Conservation (phyloP, 1,140 invertebrate species). For the Zaprionus lachaisei region DNA sequence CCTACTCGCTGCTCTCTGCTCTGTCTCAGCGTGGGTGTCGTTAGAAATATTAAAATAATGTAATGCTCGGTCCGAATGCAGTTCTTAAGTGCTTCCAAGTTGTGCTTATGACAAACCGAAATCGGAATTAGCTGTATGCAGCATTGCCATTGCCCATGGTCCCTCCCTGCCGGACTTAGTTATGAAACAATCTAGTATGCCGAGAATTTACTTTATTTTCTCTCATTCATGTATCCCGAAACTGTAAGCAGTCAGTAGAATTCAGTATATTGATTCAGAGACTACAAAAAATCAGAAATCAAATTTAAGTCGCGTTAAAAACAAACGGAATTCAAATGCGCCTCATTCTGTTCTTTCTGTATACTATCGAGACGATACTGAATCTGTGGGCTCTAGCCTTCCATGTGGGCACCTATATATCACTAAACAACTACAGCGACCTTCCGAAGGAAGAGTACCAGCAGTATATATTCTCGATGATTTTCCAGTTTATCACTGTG, state of each 20-base stretch:
- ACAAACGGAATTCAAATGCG: constrained; percentile 15
- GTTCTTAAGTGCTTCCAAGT: constrained; percentile 2
- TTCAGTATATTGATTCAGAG: background rate
- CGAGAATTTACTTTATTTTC: no score
- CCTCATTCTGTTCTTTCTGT: constrained; percentile 21
- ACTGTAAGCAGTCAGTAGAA: no score
- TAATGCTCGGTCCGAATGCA: constrained; percentile 10
- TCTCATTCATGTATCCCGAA: no score
- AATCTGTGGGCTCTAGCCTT: constrained; percentile 22
- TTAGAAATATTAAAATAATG: constrained; percentile 3
- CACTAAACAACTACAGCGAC: background rate
- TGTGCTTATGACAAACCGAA: background rate
- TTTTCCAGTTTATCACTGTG: constrained; percentile 28
- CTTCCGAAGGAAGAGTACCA: background rate
- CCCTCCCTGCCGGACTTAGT: background rate
- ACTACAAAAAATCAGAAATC: background rate
- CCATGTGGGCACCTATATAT: constrained; percentile 33
- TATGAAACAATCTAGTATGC: no score
- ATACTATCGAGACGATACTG: constrained; percentile 26
- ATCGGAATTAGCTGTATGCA: background rate
- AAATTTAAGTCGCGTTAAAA: no score
- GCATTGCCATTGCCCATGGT: no score
- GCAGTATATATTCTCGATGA: constrained; percentile 13
- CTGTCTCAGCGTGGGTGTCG: constrained; percentile 23
- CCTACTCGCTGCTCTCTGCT: background rate